Conservation (phyloP, 1,140 invertebrate genomes). For the Drosophila pseudoananassae region DNA sequence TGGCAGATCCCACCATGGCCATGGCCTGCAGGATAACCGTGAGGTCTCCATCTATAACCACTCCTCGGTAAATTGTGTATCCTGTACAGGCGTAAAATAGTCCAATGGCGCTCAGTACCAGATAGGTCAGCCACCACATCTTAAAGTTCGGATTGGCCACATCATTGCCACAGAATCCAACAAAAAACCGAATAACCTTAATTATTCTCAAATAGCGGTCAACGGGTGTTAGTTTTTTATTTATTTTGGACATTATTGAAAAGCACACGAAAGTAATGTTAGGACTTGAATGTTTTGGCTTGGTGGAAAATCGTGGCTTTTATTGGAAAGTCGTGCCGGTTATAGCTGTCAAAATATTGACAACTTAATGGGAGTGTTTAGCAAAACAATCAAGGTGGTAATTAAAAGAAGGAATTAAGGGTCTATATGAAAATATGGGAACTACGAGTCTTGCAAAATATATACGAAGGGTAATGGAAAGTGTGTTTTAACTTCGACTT, state of each 20-base stretch:
- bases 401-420: not conserved
- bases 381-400: constrained; percentile 4
- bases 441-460: not conserved
- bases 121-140: constrained; percentile 57
- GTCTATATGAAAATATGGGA: not conserved
- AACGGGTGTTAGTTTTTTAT: constrained; percentile 20
- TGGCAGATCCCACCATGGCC: constrained; percentile 31
- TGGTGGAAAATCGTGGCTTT: constrained; percentile 3
- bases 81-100: constrained; percentile 46
- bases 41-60: constrained; percentile 37
- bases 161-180: constrained; percentile 50
- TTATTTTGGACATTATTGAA: constrained; percentile 10
- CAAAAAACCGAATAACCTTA: constrained; percentile 50
- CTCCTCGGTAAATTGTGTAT: constrained; percentile 62
- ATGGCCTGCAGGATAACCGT: constrained; percentile 57
- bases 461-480: not conserved
- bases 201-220: constrained; percentile 39
- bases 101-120: constrained; percentile 17
- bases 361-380: constrained; percentile 44
- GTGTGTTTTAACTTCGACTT: not conserved
- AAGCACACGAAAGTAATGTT: not conserved
- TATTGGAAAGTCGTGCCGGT: constrained; percentile 11
- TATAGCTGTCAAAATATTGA: constrained; percentile 58
- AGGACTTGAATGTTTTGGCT: not conserved
- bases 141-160: constrained; percentile 49